These are phyloP conservation scores for Cataglyphis rosenhaueri DNA, from an alignment of 2,888 invertebrate genomes.

Conservation along the genomic window DNA sequence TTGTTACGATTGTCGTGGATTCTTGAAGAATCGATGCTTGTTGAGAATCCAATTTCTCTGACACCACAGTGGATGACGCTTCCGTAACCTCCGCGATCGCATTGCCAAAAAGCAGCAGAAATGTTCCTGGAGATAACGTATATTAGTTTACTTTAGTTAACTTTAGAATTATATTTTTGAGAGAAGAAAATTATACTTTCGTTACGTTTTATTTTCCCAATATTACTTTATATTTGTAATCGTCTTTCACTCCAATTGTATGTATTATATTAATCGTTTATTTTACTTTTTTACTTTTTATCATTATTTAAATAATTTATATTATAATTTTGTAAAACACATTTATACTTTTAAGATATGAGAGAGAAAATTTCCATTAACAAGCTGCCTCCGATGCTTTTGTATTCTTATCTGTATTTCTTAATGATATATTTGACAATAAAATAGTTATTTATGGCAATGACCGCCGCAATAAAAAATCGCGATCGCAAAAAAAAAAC, in stretches of 20 bases:
- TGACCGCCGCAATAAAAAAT: neutral
- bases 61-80: neutral
- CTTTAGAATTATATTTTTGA: neutral
- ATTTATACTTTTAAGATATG: neutral
- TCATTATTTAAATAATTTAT: neutral
- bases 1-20: slow-evolving; percentile 33
- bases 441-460: neutral
- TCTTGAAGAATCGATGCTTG: neutral
- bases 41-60: slow-evolving; percentile 34
- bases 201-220: neutral
- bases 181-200: neutral
- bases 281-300: neutral
- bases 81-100: slow-evolving; percentile 55
- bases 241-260: neutral
- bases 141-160: neutral
- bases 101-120: slow-evolving; percentile 69
- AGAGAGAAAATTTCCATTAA: neutral
- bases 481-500: neutral
- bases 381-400: neutral
- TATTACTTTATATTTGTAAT: neutral
- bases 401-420: neutral
- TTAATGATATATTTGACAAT: neutral
- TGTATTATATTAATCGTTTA: neutral
- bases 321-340: neutral
- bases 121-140: slow-evolving; percentile 64